Percentiles rank a stretch among this genome's conserved stretches.
These are phyloP conservation scores for Danio aesculapii DNA, from an alignment of 2,797 vertebrate genomes.

Conservation along the genomic window DNA sequence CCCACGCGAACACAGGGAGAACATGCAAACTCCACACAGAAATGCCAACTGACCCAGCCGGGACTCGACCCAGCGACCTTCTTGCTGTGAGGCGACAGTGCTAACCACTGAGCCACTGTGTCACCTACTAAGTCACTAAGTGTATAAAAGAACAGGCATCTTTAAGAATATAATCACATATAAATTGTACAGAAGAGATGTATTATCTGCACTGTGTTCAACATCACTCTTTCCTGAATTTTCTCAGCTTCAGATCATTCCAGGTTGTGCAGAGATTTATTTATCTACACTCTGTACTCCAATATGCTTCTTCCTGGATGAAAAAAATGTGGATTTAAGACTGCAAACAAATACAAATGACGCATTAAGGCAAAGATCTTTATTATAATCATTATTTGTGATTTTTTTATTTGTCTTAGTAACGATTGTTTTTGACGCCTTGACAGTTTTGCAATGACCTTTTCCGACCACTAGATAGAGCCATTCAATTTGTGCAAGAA, in stretches of 20 bases:
- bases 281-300: background rate
- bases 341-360: background rate
- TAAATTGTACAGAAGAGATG: background rate
- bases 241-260: constrained; percentile 9
- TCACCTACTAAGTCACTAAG: background rate
- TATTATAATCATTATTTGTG: background rate
- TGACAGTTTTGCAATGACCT: background rate
- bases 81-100: no score
- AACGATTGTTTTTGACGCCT: no score
- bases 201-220: background rate
- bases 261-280: background rate
- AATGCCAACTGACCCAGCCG: no score
- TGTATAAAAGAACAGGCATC: background rate
- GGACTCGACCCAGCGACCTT: no score
- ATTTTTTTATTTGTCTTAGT: no score
- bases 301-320: background rate
- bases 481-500: constrained; percentile 26
- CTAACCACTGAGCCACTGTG: no score
- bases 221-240: background rate
- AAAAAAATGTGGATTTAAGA: background rate
- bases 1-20: no score
- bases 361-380: background rate
- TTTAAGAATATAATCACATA: background rate
- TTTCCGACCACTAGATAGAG: constrained; percentile 44
- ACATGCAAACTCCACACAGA: no score